Percentiles rank a stretch among this genome's conserved stretches.
These are phyloP conservation scores for Toxotes chatareus DNA, from an alignment of 2,113 vertebrate genomes.

Conservation along the genomic window DNA sequence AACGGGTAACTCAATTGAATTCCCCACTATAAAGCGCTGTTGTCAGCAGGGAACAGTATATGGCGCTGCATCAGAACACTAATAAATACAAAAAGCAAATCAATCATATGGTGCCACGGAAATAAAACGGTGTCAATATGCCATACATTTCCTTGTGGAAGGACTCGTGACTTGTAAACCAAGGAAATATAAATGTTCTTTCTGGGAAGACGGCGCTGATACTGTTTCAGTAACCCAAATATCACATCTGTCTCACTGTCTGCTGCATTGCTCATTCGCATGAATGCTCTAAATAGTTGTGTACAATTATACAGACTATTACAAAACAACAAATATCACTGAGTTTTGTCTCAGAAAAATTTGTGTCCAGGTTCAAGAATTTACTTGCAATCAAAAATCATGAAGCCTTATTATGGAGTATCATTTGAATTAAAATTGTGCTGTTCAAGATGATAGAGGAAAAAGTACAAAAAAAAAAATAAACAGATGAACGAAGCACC, in stretches of 20 bases:
- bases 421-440: too few relatives aligned
- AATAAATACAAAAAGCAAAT: constrained; percentile 74
- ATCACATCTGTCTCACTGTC: constrained; percentile 33
- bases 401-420: too few relatives aligned
- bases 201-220: constrained; percentile 22
- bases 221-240: constrained; percentile 43
- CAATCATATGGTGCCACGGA: constrained; percentile 67
- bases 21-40: constrained; percentile 66
- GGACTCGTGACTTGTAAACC: constrained; percentile 48
- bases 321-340: neutral
- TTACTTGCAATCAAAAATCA: too few relatives aligned
- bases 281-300: neutral
- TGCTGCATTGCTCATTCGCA: constrained; percentile 21
- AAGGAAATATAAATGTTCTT: constrained; percentile 45
- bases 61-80: constrained; percentile 57
- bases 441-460: too few relatives aligned
- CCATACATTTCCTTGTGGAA: constrained; percentile 52
- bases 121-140: constrained; percentile 71
- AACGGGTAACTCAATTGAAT: constrained; percentile 73
- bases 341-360: too few relatives aligned
- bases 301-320: neutral
- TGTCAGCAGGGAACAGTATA: constrained; percentile 70
- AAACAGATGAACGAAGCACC: too few relatives aligned
- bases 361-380: too few relatives aligned
- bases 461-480: too few relatives aligned